Evolutionary conservation across 2,888 invertebrate species (phyloP), one percentile per base, ranked within the genome.

Genomic region (Andrena bucephala): DNA sequence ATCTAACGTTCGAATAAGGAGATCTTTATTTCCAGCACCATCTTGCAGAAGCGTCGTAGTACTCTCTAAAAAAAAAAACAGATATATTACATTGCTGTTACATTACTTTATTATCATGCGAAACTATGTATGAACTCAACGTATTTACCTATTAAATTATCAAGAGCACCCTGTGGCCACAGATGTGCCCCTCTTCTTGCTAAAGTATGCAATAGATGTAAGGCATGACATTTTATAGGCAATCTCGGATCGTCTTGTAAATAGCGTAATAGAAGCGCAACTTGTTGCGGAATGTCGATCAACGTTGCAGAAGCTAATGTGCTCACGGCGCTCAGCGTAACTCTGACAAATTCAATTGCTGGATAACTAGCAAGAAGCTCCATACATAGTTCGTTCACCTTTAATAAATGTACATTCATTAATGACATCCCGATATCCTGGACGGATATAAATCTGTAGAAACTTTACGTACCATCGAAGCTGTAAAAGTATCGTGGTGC

Each of bases 271-370:
- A 98, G 94, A 60, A 97, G 94, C 73, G 94, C 94, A 13, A 96
- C 97, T 95, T 99, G 99, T 90, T 97, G 97, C 0, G 98, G 98
- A 59, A 99, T 97, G 94, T 98, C 98, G 0, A 98, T 97, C 13
- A 99, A 95, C 0, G 98, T 98, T 63, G 98, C 97, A 0, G 97
- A 96, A 0, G 99, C 98, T 8, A 99, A 95, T 83, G 97, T 97
- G 0, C 98, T 98, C 74, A 99, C 95, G 0, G 99, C 98, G 87
- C 97, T 96, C 57, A 99, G 95, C 59, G 98, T 98, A 1, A 97
- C 97, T 3, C 96, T 95, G 0, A 97, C 96, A 93, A 98, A 97
- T 93, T 97, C 96, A 90, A 96, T 96, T 0, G 97, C 96, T 10
- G 97, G 97, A 94, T 97, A 97, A 92, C 96, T 96, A 6, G 96